Base-by-base conservation (phyloP, 2,797 vertebrate species). In the Tolypeutes matacus region DNA sequence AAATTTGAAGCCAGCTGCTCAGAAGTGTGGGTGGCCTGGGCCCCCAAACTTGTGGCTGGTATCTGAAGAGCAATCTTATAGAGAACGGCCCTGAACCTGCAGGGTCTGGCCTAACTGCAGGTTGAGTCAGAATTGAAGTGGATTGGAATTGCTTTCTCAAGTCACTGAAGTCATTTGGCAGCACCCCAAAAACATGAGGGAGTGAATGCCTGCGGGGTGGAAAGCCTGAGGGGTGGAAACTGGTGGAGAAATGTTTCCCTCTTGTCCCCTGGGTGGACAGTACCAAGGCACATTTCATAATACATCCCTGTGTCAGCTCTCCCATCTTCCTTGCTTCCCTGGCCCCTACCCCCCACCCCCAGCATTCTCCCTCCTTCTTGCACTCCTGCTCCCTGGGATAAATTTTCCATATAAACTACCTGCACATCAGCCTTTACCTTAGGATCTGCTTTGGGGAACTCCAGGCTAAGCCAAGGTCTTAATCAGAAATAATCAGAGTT, bases 401-500 rank as follows among this genome's bases (percentile, higher is more conserved):
- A 14, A 29, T 58, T 14, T n/a, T 39, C 25, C 80, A 46, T 29
- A 89, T 31, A 62, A 82, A 14, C 39, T 11, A 7, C 82, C 7
- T 73, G 13, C 21, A 20, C 2, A 9, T 27, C 84, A 34, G 42
- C 84, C 77, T 87, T 23, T 64, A 56, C 42, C 62, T 65, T 53
- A 62, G 10, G 15, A 29, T 85, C 90, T 15, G 34, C 70, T 64
- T 36, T 17, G 0, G 21, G n/a, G 73, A 31, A 49, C 11, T 39
- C 49, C 51, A 65, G 84, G 39, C 51, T 17, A 56, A 88, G 64
- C 51, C 69, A 76, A 82, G 7, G 58, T 31, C 94, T 95, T 93
- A 95, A 92, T 83, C 73, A 82, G 73, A 96, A 95, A 91, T 86
- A 92, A 96, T 96, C 94, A 93, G 86, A 89, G 72, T 84, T 89